phyloP scores from a whole-genome alignment of 2,113 vertebrate species.

The Kryptolebias marmoratus region DNA sequence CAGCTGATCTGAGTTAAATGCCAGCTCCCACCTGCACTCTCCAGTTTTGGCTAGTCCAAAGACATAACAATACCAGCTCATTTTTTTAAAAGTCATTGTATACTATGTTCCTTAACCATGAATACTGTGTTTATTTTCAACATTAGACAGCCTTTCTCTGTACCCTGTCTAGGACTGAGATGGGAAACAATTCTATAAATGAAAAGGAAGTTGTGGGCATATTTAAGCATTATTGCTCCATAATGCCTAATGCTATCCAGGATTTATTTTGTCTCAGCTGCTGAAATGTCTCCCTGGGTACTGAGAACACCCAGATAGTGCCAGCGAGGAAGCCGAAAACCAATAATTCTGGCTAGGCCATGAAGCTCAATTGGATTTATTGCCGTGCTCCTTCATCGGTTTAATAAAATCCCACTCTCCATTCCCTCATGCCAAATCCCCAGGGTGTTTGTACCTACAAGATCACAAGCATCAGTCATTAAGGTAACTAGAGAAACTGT shows the following conservation, averaged over 20 bases:
- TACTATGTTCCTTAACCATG: conserved; percentile 40
- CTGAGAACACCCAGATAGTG: conserved; percentile 63
- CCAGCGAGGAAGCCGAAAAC: conserved; percentile 64
- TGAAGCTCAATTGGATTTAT: conserved; percentile 72
- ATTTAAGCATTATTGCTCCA: conserved; percentile 76
- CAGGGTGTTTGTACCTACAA: conserved; percentile 38
- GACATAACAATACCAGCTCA: conserved; percentile 52
- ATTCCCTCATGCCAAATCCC: conserved; percentile 27
- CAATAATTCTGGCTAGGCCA: conserved; percentile 67
- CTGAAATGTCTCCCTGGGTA: conserved; percentile 67
- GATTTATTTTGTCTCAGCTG: conserved; percentile 69
- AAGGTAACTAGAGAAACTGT: conserved; percentile 29
- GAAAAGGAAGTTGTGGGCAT: conserved; percentile 51
- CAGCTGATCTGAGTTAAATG: conserved; percentile 38
- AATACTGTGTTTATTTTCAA: conserved; percentile 27
- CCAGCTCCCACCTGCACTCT: conserved; percentile 47
- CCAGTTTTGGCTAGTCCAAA: conserved; percentile 30
- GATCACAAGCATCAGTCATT: conserved; percentile 31
- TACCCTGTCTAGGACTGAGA: conserved; percentile 36
- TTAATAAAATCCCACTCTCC: conserved; percentile 72
- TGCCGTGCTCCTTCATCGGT: conserved; percentile 70
- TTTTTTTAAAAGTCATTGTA: conserved; percentile 36
- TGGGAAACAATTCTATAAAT: conserved; percentile 73
- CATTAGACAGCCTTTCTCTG: conserved; percentile 16
- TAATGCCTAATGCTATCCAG: conserved; percentile 70